Conservation (phyloP, 2,113 vertebrate species). For the Carassius carassius region DNA sequence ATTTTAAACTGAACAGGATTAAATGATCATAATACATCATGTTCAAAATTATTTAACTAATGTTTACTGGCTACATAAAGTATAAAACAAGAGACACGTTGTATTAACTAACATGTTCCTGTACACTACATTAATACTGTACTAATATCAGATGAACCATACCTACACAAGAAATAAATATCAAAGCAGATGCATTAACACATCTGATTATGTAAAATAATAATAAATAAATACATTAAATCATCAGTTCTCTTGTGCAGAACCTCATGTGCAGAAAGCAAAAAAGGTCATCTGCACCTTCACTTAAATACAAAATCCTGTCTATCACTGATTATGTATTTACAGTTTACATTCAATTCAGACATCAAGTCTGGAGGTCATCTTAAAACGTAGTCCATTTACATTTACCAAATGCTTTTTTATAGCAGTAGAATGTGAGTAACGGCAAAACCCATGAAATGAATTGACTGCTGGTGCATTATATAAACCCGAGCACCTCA, state of each 20-base stretch:
- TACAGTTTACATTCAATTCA: too few relatives aligned
- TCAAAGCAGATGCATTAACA: not conserved
- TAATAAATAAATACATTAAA: too few relatives aligned
- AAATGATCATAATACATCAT: not conserved
- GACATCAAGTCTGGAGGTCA: too few relatives aligned
- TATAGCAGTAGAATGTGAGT: not conserved
- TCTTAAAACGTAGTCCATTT: not conserved
- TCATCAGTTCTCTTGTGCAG: too few relatives aligned
- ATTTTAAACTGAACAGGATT: not conserved
- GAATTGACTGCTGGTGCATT: slow-evolving; percentile 45
- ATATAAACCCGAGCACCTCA: slow-evolving; percentile 61
- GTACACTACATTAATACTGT: not conserved
- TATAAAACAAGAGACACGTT: not conserved
- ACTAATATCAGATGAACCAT: not conserved
- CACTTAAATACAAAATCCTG: too few relatives aligned
- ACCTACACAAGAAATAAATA: not conserved
- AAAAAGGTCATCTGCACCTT: too few relatives aligned
- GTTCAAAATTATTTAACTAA: not conserved
- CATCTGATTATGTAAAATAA: not conserved
- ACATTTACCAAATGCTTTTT: not conserved
- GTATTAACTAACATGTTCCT: not conserved
- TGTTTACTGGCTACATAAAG: not conserved
- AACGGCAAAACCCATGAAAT: not conserved
- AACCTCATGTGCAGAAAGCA: too few relatives aligned
- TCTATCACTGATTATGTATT: too few relatives aligned